Conservation (phyloP, 2,113 vertebrate species). For the Perca fluviatilis region DNA sequence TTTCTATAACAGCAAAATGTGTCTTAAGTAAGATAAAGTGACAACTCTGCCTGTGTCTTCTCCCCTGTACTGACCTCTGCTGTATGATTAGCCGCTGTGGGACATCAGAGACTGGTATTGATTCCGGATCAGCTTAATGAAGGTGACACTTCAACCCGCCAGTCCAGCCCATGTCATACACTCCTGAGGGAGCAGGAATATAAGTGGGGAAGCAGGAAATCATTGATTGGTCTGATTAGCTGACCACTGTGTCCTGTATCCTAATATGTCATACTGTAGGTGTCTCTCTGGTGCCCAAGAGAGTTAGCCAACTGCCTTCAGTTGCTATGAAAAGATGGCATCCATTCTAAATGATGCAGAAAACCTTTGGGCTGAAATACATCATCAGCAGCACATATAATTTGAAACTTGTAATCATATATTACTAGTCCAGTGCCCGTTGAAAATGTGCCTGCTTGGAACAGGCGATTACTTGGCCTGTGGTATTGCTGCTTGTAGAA, state of each 20-base stretch:
- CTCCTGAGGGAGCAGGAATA: neutral
- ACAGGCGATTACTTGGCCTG: too few relatives aligned
- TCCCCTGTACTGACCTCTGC: conserved; percentile 16
- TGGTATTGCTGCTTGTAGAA: too few relatives aligned
- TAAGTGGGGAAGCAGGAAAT: conserved; percentile 45
- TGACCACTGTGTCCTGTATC: conserved; percentile 37
- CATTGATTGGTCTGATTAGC: conserved; percentile 51
- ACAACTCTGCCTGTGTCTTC: conserved; percentile 18
- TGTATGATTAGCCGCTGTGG: conserved; percentile 62
- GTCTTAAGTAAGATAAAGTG: conserved; percentile 42
- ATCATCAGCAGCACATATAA: neutral
- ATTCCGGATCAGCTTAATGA: conserved; percentile 69
- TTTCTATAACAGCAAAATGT: conserved; percentile 33
- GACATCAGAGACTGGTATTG: conserved; percentile 68
- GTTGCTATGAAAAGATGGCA: neutral
- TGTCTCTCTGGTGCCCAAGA: neutral
- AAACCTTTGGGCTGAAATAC: neutral
- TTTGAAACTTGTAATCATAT: neutral
- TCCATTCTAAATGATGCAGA: neutral
- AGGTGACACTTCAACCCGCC: conserved; percentile 67
- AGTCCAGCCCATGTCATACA: conserved; percentile 33
- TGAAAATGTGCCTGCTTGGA: too few relatives aligned
- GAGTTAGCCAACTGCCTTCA: neutral
- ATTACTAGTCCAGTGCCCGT: too few relatives aligned
- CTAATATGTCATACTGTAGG: neutral